Evolutionary conservation across 2,888 invertebrate species (phyloP).

Genomic region (Drosophila mayaguana): DNA sequence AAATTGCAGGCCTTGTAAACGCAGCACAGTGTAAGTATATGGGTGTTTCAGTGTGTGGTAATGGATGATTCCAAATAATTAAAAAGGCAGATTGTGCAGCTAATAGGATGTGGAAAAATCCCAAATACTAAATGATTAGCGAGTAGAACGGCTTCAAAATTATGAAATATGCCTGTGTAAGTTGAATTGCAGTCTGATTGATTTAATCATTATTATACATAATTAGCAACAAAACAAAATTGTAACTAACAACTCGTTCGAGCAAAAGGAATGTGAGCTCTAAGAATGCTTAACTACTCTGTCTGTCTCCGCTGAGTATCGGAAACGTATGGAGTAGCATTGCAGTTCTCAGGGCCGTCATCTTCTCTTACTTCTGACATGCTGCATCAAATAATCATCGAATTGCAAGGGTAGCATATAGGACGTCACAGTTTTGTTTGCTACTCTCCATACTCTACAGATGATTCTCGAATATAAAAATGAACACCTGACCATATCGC

Average conservation of each 20-base stretch:
- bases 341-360: too few relatives aligned
- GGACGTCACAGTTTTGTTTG: neutral
- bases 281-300: neutral
- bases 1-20: constrained; percentile 57
- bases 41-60: neutral
- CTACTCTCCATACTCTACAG: neutral
- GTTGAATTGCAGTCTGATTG: neutral
- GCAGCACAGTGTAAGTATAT: constrained; percentile 15
- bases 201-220: too few relatives aligned
- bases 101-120: neutral
- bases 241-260: too few relatives aligned
- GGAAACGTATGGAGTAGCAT: too few relatives aligned
- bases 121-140: neutral
- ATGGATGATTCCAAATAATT: constrained; percentile 8
- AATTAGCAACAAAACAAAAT: too few relatives aligned
- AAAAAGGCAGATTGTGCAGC: neutral
- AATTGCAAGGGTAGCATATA: neutral
- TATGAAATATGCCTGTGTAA: neutral
- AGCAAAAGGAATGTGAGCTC: too few relatives aligned
- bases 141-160: neutral
- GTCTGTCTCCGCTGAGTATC: neutral
- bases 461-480: neutral
- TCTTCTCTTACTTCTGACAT: too few relatives aligned
- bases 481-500: neutral
- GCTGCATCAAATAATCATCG: too few relatives aligned